A percentile compares a stretch with the other conserved stretches of the same genome.
These are phyloP conservation scores for Nixonia krombeini DNA, from an alignment of 1,140 invertebrate genomes.

Conservation along the genomic window DNA sequence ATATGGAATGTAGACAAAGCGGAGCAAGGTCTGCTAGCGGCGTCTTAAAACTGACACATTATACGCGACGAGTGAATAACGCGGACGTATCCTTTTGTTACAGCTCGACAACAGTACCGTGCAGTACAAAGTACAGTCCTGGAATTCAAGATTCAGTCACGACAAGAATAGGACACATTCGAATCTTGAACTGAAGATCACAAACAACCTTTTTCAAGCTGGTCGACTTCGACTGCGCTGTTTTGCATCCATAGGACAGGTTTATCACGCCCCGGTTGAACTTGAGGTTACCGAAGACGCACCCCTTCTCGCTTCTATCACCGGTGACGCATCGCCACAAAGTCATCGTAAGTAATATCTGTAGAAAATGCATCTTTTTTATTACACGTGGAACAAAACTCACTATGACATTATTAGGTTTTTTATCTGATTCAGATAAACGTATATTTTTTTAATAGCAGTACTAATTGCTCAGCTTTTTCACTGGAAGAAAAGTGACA, in stretches of 20 bases:
- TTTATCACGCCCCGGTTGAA: conserved; percentile 60
- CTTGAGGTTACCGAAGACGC: conserved; percentile 61
- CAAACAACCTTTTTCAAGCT: conserved; percentile 56
- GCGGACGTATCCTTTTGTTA: conserved; percentile 14
- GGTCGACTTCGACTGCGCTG: conserved; percentile 58
- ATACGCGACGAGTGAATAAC: conserved; percentile 1
- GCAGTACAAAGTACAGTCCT: conserved; percentile 42
- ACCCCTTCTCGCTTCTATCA: conserved; percentile 64
- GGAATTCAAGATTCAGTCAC: conserved; percentile 22
- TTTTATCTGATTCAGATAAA: too few relatives aligned
- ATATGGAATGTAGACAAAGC: background rate
- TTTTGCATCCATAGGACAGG: conserved; percentile 57
- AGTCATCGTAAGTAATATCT: conserved; percentile 59
- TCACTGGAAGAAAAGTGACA: too few relatives aligned
- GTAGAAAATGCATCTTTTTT: conserved; percentile 13
- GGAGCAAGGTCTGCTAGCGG: conserved; percentile 9
- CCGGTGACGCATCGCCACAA: conserved; percentile 63
- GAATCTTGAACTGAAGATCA: conserved; percentile 57
- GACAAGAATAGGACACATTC: conserved; percentile 54
- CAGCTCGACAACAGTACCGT: conserved; percentile 51
- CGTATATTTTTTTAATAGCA: too few relatives aligned
- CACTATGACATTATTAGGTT: too few relatives aligned
- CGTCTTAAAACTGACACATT: conserved; percentile 7
- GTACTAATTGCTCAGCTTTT: too few relatives aligned
- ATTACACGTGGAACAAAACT: background rate